Percentiles rank a stretch among this genome's conserved stretches.
Evolutionary conservation across 2,113 vertebrate genomes (phyloP).

Genomic region (Mungos mungo): DNA sequence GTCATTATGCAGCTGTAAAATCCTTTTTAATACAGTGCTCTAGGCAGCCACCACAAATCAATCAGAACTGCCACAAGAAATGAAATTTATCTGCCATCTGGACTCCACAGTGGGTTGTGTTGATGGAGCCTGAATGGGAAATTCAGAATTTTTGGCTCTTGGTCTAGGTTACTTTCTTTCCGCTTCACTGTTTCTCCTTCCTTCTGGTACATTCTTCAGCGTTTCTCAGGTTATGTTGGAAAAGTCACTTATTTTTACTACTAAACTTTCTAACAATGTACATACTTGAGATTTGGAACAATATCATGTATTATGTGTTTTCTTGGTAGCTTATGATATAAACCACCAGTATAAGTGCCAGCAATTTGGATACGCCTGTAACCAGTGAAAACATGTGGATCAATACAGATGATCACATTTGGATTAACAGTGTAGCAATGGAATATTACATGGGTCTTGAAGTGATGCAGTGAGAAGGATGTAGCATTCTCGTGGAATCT

Average conservation of each 20-base stretch:
- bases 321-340: not conserved
- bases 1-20: not conserved
- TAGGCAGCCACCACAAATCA: not conserved
- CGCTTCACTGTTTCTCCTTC: not conserved
- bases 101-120: not conserved
- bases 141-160: not conserved
- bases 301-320: not conserved
- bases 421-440: not conserved
- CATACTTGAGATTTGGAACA: not conserved
- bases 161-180: not conserved
- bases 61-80: not conserved
- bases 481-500: not conserved
- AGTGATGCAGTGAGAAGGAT: not conserved
- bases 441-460: not conserved
- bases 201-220: not conserved
- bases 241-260: not conserved
- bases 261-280: not conserved
- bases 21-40: not conserved
- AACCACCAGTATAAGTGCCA: not conserved
- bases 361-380: not conserved
- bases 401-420: not conserved
- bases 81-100: slow-evolving; percentile 23
- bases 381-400: not conserved
- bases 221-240: not conserved
- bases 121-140: not conserved